Evolutionary conservation across 2,888 invertebrate species (phyloP).

Genomic region (Ennomos quercinarius): DNA sequence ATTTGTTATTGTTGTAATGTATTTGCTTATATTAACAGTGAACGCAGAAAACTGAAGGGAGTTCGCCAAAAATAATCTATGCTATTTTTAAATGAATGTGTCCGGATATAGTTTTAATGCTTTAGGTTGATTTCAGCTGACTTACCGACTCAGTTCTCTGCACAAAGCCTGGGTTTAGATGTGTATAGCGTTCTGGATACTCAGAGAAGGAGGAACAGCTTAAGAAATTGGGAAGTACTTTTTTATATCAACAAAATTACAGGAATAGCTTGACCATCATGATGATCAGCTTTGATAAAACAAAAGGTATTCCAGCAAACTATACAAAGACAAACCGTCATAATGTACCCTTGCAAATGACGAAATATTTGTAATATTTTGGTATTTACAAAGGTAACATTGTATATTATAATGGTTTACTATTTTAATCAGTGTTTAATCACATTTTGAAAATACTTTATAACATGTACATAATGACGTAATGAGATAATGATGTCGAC

Average conservation of each 20-base stretch:
- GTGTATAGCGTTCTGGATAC: too few relatives aligned
- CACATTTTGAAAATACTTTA: slow-evolving; percentile 10
- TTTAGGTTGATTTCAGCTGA: too few relatives aligned
- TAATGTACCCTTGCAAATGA: not conserved
- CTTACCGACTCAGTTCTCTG: too few relatives aligned
- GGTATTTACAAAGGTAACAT: not conserved
- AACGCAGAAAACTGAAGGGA: too few relatives aligned
- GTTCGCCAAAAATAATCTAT: not conserved
- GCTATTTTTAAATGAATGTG: too few relatives aligned
- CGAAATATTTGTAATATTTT: slow-evolving; percentile 1
- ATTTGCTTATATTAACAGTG: not conserved
- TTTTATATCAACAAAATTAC: too few relatives aligned
- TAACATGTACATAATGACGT: slow-evolving; percentile 1
- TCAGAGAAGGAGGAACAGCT: too few relatives aligned
- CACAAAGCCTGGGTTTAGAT: too few relatives aligned
- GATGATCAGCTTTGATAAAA: not conserved
- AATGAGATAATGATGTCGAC: slow-evolving; percentile 16
- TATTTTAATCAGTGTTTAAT: slow-evolving; percentile 16
- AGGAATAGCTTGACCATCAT: not conserved
- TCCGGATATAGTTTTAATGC: too few relatives aligned
- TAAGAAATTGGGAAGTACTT: too few relatives aligned
- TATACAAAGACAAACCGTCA: slow-evolving; percentile 6
- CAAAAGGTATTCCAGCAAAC: slow-evolving; percentile 8
- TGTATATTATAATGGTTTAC: slow-evolving; percentile 8
- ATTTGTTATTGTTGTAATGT: not conserved